These are phyloP conservation scores for Apolygus lucorum DNA, from an alignment of 1,140 invertebrate species.

Conservation along the genomic window DNA sequence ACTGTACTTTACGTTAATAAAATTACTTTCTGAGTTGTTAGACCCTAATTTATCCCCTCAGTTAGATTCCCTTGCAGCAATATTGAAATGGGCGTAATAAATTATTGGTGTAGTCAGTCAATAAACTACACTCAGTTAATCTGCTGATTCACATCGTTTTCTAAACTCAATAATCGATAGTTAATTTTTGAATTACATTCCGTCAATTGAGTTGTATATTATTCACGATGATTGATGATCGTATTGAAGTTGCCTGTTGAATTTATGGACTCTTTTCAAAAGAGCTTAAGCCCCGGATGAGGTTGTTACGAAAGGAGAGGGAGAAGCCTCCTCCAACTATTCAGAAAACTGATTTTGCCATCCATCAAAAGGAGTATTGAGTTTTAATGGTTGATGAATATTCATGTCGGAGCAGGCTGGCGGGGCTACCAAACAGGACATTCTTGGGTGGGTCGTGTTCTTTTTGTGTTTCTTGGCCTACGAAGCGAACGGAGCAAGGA, in stretches of 20 bases:
- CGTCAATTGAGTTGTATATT: neutral
- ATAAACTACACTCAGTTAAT: no score
- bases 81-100: no score
- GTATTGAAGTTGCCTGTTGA: slow-evolving; percentile 4
- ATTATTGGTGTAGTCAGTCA: no score
- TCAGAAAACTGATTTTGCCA: slow-evolving; percentile 2
- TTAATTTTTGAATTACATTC: neutral
- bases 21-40: no score
- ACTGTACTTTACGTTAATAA: no score
- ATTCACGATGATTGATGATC: neutral
- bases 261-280: neutral
- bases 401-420: neutral
- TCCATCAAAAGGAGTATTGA: slow-evolving; percentile 7
- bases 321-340: neutral
- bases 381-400: slow-evolving; percentile 12
- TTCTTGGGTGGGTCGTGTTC: neutral
- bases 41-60: no score
- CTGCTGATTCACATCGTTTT: no score
- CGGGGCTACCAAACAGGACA: neutral
- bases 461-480: neutral
- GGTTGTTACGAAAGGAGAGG: neutral
- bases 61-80: no score
- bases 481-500: neutral
- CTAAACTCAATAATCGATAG: neutral
- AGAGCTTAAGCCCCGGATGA: neutral